Evolutionary conservation across 2,888 invertebrate genomes (phyloP), one percentile per base, ranked within the genome.

Genomic region (Pachymerium ferrugineum): DNA sequence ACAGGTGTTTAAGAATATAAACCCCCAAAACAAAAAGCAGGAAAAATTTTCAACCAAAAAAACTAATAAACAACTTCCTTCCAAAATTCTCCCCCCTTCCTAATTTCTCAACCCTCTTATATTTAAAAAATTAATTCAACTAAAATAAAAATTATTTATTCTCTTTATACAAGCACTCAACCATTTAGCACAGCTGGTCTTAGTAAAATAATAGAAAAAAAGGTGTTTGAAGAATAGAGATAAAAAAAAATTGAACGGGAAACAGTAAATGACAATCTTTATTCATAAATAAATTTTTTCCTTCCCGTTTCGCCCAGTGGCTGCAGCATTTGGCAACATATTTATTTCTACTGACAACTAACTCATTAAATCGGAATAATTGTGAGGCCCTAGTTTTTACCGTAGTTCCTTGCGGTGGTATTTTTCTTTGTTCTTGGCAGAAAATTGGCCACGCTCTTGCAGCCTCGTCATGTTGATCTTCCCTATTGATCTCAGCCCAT

Each of bases 401-500:
- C 47, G 47, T 16, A 47, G 47, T 47, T 47, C 47, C 19, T 47
- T 47, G 47, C 47, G 47, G n/a, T 47, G 47, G 47, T 6, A 3
- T 38, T 2, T 16, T 47, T 47, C 47, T 47, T 47, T 47, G 47
- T 47, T 47, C 47, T 47, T 22, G 47, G n/a, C 47, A 47, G 47
- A 47, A 47, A 47, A 47, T 47, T 47, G 47, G 47, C 47, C 47
- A 47, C 47, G 47, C 47, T 47, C 47, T 16, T 47, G 19, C 47
- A 47, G 22, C 47, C 47, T 47, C 47, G 47, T 47, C 47, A 47
- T 47, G 47, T 47, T 47, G 47, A 47, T 47, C 47, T 47, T 47
- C 47, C 47, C 47, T 47, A 47, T 47, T 47, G 47, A 47, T 47
- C 47, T 47, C 22, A 16, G 22, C 19, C 47, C 47, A 47, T 47